Evolutionary conservation across 2,888 invertebrate species (phyloP), one percentile per base, ranked within the genome.

Genomic region (Agrotis clavis): DNA sequence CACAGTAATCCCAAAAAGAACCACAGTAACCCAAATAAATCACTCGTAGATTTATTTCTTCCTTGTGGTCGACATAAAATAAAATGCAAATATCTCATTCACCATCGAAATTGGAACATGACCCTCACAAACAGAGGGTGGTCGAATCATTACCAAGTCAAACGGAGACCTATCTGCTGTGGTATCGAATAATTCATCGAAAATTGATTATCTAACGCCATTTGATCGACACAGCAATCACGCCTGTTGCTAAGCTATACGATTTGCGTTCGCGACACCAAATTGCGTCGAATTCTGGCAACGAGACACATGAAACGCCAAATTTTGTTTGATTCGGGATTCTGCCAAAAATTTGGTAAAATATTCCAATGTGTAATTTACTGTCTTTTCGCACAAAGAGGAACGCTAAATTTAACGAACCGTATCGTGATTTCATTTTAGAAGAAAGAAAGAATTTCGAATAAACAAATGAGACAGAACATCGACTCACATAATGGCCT

Each of bases 111-210:
- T 79, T 78, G 79, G 71, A 74, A 79, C 83, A 73, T 70, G 71
- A 75, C 66, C 70, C 67, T 47, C 64, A 60, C 82, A 86, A 86
- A 84, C 77, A 83, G 80, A 77, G 71, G 76, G 75, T 71, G 66
- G 77, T 73, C 80, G 78, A 76, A 77, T 85, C 86, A 89, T 90
- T 90, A 87, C 85, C 87, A 88, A 90, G 87, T 87, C 86, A 86
- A 87, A 83, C 79, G 61, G 66, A 50, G 30, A 68, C 62, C 71
- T 30, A 67, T 54, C 78, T 64, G 71, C 64, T 74, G 69, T 50
- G 74, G 65, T 71, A 78, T 84, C 80, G 75, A 73, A 83, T 86
- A 74, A 85, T 85, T 86, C 71, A 82, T 77, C 60, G 74, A 65
- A 69, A 83, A 79, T 84, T 80, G 82, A 85, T 86, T 85, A 83